Percentiles rank a stretch among this genome's conserved stretches.
phyloP scores from a whole-genome alignment of 1,140 invertebrate genomes.

The Zaprionus taronus region DNA sequence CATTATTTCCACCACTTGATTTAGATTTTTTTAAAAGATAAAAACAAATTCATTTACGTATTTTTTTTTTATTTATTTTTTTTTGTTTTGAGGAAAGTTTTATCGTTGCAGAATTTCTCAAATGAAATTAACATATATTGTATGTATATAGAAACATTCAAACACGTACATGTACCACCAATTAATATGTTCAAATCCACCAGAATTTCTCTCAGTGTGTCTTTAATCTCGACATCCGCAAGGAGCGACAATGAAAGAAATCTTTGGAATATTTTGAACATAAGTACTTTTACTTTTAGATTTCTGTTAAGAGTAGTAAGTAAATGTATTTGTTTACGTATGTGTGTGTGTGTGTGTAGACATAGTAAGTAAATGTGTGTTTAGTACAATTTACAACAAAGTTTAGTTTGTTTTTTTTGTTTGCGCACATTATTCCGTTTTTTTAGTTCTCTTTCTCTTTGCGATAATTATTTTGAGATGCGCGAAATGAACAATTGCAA shows the following conservation, averaged over 20 bases:
- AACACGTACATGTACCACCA: slow-evolving; percentile 21
- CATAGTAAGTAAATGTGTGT: slow-evolving; percentile 45
- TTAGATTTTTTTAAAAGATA: neutral
- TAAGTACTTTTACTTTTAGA: slow-evolving; percentile 49
- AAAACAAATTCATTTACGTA: neutral
- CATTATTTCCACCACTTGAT: neutral
- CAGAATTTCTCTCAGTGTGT: slow-evolving; percentile 10
- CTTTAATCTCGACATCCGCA: neutral
- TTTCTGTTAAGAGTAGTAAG: slow-evolving; percentile 49
- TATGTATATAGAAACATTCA: slow-evolving; percentile 65
- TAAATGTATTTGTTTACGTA: slow-evolving; percentile 51
- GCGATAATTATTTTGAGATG: slow-evolving; percentile 59
- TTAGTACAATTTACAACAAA: slow-evolving; percentile 79
- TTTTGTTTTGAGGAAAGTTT: slow-evolving; percentile 55
- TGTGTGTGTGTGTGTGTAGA: slow-evolving; percentile 42
- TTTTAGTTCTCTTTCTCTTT: slow-evolving; percentile 26
- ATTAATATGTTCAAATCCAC: slow-evolving; percentile 1
- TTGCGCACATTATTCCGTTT: slow-evolving; percentile 27
- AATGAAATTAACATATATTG: slow-evolving; percentile 64
- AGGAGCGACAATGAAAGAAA: slow-evolving; percentile 30
- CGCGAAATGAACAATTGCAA: slow-evolving; percentile 51
- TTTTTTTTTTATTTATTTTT: slow-evolving; percentile 55
- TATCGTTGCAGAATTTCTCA: slow-evolving; percentile 62
- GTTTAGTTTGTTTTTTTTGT: slow-evolving; percentile 35
- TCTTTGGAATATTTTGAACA: slow-evolving; percentile 46